Conservation (phyloP, 2,113 vertebrate genomes). For the Anarrhichthys ocellatus region DNA sequence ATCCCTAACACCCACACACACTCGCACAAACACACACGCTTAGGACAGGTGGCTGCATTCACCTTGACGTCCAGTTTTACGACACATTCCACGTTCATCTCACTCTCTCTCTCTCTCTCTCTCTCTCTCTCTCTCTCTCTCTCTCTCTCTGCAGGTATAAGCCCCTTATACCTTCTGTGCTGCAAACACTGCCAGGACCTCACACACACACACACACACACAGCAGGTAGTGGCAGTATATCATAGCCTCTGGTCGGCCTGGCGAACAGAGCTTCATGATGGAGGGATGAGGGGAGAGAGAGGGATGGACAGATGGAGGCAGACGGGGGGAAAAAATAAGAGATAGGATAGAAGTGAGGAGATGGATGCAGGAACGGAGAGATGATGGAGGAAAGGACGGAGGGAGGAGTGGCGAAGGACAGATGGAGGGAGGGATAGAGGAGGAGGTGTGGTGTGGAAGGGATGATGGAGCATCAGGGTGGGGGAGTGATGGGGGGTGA, state of each 20-base stretch:
- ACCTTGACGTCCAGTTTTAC: conserved; percentile 64
- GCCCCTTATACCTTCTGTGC: conserved; percentile 79
- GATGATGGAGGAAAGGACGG: neutral
- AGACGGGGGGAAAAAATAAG: conserved; percentile 9
- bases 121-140: conserved; percentile 66
- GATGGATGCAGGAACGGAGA: conserved; percentile 15
- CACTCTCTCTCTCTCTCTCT: conserved; percentile 58
- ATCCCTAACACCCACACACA: neutral
- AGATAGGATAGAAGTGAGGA: conserved; percentile 10
- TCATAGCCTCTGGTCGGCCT: conserved; percentile 67
- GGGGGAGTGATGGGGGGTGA: neutral
- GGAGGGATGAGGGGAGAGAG: conserved; percentile 41
- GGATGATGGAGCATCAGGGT: neutral
- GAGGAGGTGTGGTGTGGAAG: neutral
- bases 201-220: conserved; percentile 35
- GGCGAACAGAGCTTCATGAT: conserved; percentile 48
- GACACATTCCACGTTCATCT: conserved; percentile 45
- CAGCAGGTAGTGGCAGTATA: conserved; percentile 68
- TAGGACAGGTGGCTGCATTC: conserved; percentile 69
- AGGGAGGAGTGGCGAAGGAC: neutral
- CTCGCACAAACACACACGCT: neutral
- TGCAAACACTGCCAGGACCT: conserved; percentile 70
- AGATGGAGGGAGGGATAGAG: neutral
- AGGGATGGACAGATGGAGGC: conserved; percentile 55
- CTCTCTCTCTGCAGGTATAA: conserved; percentile 77